phyloP scores from a whole-genome alignment of 2,113 vertebrate genomes.

The Paramisgurnus dabryanus region DNA sequence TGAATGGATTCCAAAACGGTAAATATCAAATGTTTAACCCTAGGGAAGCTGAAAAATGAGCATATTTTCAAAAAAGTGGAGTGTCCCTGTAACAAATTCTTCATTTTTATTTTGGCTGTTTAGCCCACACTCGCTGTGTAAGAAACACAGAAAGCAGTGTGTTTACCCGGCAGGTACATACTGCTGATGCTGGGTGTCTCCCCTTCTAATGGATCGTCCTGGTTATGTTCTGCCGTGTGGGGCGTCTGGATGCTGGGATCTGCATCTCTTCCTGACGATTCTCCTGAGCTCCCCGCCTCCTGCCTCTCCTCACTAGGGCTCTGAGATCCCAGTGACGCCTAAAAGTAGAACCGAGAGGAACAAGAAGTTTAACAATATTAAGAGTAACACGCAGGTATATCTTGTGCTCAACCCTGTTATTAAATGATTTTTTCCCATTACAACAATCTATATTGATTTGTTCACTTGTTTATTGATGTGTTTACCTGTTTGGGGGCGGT shows the following conservation, averaged over 20 bases:
- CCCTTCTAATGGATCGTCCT: slow-evolving; percentile 70
- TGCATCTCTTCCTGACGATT: slow-evolving; percentile 59
- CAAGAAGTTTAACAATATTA: neutral
- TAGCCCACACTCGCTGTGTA: slow-evolving; percentile 12
- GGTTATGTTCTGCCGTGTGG: slow-evolving; percentile 75
- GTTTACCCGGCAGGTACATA: slow-evolving; percentile 79
- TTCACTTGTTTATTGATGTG: neutral
- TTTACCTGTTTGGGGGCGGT: slow-evolving; percentile 70
- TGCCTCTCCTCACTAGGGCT: slow-evolving; percentile 64
- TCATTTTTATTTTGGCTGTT: neutral
- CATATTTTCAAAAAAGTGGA: too few species aligned
- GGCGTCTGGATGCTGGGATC: slow-evolving; percentile 56
- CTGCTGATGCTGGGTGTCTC: slow-evolving; percentile 71
- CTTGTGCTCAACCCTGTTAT: too few species aligned
- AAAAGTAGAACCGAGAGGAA: neutral
- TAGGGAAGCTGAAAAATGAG: too few species aligned
- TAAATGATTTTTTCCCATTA: too few species aligned
- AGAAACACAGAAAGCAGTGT: slow-evolving; percentile 45
- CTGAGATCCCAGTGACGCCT: slow-evolving; percentile 63
- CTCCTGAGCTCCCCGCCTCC: slow-evolving; percentile 59
- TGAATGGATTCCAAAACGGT: too few species aligned
- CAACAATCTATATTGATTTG: too few species aligned
- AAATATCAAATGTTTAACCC: too few species aligned
- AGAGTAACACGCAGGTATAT: too few species aligned
- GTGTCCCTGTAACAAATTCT: too few species aligned